These are phyloP conservation scores for Nothocercus julius DNA, from an alignment of 2,113 vertebrate genomes.

Conservation along the genomic window DNA sequence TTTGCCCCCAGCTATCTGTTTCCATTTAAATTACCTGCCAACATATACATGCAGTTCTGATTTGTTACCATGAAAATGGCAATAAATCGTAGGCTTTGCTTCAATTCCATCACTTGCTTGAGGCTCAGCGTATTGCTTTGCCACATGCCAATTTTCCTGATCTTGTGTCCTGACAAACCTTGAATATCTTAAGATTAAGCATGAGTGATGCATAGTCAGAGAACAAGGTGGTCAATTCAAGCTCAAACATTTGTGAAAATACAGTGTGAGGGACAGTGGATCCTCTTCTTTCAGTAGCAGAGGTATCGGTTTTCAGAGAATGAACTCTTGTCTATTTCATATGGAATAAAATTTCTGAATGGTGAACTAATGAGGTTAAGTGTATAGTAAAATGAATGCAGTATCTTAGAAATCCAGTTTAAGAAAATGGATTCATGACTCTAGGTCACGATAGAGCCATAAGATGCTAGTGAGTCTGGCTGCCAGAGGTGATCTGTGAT, in stretches of 20 bases:
- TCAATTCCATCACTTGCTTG: constrained; percentile 18
- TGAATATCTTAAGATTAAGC: neutral
- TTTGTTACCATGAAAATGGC: constrained; percentile 20
- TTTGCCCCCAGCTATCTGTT: neutral
- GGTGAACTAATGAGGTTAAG: neutral
- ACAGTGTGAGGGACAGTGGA: neutral
- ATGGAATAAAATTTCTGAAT: neutral
- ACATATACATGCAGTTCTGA: neutral
- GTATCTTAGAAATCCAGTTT: neutral
- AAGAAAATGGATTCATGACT: neutral
- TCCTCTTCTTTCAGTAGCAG: neutral
- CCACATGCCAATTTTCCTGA: neutral
- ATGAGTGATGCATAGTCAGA: neutral
- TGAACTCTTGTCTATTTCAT: neutral
- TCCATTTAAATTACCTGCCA: constrained; percentile 7
- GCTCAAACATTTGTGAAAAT: neutral
- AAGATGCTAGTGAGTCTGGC: neutral
- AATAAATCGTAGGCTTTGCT: neutral
- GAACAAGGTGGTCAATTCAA: neutral
- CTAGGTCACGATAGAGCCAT: neutral
- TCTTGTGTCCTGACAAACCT: neutral
- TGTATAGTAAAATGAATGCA: neutral
- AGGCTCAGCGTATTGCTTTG: neutral
- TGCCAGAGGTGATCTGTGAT: neutral
- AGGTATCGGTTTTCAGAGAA: neutral